These are phyloP conservation scores for Wiebesia pumilae DNA, from an alignment of 1,140 invertebrate genomes.

Conservation along the genomic window DNA sequence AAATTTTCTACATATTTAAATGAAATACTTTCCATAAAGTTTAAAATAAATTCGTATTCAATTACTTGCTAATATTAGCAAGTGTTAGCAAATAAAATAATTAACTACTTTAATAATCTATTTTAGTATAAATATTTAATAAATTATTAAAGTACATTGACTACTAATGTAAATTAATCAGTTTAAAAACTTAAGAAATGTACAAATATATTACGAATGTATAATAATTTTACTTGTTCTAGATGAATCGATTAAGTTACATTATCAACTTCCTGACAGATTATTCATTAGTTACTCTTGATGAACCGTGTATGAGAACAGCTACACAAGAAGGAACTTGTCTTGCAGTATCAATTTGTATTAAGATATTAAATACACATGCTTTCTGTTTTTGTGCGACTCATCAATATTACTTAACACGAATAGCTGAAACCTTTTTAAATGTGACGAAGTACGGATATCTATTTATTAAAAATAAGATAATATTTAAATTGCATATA, in stretches of 20 bases:
- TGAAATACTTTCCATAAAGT: too few relatives aligned
- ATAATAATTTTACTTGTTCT: neutral
- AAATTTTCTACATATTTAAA: too few relatives aligned
- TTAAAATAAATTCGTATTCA: too few relatives aligned
- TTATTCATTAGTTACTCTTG: constrained; percentile 88
- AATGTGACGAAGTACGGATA: constrained; percentile 86
- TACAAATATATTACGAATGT: too few relatives aligned
- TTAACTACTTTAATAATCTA: too few relatives aligned
- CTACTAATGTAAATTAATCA: too few relatives aligned
- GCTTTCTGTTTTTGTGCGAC: constrained; percentile 90
- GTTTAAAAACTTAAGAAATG: too few relatives aligned
- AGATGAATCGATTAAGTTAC: constrained; percentile 6
- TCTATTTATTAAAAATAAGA: neutral
- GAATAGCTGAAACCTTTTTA: constrained; percentile 82
- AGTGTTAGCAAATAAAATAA: too few relatives aligned
- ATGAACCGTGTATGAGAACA: constrained; percentile 90
- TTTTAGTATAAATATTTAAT: too few relatives aligned
- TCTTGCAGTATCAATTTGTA: constrained; percentile 88
- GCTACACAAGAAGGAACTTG: constrained; percentile 88
- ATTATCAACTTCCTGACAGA: constrained; percentile 79
- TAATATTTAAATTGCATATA: neutral
- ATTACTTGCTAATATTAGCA: too few relatives aligned
- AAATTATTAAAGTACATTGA: too few relatives aligned
- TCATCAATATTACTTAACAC: constrained; percentile 86
- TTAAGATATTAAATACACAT: constrained; percentile 80